Base-by-base conservation (phyloP, 1,140 invertebrate species). In the Trypoxylus dichotomus region DNA sequence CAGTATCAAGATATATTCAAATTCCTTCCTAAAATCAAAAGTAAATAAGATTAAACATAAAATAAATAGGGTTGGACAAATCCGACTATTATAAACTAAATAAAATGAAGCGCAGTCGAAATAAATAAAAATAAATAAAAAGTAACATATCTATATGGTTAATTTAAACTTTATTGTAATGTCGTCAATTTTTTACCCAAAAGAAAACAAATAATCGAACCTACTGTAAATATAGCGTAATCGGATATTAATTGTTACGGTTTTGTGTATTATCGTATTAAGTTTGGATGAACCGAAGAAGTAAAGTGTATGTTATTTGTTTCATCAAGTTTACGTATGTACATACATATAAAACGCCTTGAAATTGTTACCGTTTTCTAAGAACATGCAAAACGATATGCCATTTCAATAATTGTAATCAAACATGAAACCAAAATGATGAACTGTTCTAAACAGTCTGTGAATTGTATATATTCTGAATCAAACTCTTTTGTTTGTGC, bases 1-100 rank as follows among this genome's bases (percentile, higher is more conserved):
- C n/a, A n/a, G n/a, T 19, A 68, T 68, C 60, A 68, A 68, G 24
- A 68, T 68, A 68, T 68, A 68, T 10, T 29, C 60, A 68, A 68
- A 68, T 68, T n/a, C 19, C 8, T 68, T 29, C 60, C 21, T 68
- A 68, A 68, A 25, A 13, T 29, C 8, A 27, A 68, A 68, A 21
- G 24, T 68, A 68, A 68, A 68, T 68, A 68, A 25, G 19, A 68
- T 24, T 68, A 68, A 21, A 27, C 27, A 24, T 29, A 27, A 68
- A 68, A 29, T 19, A 24, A 68, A 68, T 29, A 68, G 60, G 1
- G 27, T 27, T 10, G 60, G 24, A 2, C 11, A 24, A 68, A 21
- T n/a, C 15, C 47, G 47, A 54, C 43, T 1, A n/a, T n/a, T 54
- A 27, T 25, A 68, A 68, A 68, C 60, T 68, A 68, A n/a, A n/a